Base-by-base conservation (phyloP, 2,113 vertebrate genomes). In the Accipiter cooperii region DNA sequence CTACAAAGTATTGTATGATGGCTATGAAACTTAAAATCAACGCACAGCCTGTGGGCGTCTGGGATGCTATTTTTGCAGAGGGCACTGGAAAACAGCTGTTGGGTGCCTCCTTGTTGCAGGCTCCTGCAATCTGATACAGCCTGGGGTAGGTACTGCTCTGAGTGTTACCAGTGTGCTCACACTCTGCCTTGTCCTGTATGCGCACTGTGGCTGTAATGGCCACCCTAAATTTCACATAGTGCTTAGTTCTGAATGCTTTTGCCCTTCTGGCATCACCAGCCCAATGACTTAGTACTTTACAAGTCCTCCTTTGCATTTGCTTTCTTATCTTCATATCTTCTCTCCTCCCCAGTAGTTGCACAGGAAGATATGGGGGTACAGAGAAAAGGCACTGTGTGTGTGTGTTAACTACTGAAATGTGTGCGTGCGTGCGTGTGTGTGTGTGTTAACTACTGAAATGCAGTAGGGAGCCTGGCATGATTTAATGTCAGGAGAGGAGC, bases 101-200 rank as follows among this genome's bases (percentile, higher is more conserved):
- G 28, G 33, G 34, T 69, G 38, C 8, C 8, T 26, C 38, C 33
- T 38, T 28, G 33, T 13, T 26, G n/a, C 14, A 47, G 55, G 47
- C 21, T 52, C 10, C 74, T 75, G 13, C 33, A 8, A 3, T 26
- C 9, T 17, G 61, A 6, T 4, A 7, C 34, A 40, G 40, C 36
- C 47, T 28, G 44, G 75, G 54, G 21, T 33, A 44, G 70, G 22
- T 16, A 1, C 64, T 12, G 38, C 25, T 40, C 29, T 11, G 40
- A 10, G 29, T 3, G 21, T 20, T 12, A 13, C 11, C 29, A 8
- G 16, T 0, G 9, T 4, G 13, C 26, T 34, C 20, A 4, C 5
- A 7, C 47, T 10, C 10, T 10, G 2, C 57, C 36, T 40, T 7
- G n/a, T n/a, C 44, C 28, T 10, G 0, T 17, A 13, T 0, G 1